Conservation (phyloP, 2,888 invertebrate species). For the Stictocephala bisonia region DNA sequence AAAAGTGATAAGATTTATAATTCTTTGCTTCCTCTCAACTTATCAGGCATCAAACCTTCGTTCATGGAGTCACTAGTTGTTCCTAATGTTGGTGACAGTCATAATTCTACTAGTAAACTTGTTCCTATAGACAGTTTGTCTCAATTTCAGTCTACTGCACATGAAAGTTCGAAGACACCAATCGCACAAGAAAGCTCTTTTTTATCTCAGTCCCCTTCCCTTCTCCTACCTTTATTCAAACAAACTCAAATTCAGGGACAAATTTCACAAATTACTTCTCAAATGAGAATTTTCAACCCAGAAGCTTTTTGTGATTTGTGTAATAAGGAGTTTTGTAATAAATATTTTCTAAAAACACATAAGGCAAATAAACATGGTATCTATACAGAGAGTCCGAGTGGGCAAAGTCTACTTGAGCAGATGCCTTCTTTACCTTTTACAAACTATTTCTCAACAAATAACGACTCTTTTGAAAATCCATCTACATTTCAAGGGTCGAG, state of each 20-base stretch:
- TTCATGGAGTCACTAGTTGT: conserved; percentile 5
- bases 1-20: conserved; percentile 28
- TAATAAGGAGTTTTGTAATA: conserved; percentile 99
- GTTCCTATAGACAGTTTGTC: conserved; percentile 1
- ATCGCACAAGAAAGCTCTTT: conserved; percentile 32
- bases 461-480: conserved; percentile 30
- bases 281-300: conserved; percentile 87
- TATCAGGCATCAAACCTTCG: conserved; percentile 42
- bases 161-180: background rate
- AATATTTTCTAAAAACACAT: conserved; percentile 97
- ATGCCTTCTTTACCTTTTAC: conserved; percentile 53
- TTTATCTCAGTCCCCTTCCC: conserved; percentile 34
- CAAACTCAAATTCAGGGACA: conserved; percentile 26
- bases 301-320: conserved; percentile 98
- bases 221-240: conserved; percentile 25
- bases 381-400: conserved; percentile 70
- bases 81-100: conserved; percentile 4
- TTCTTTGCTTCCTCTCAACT: conserved; percentile 39
- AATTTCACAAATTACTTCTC: conserved; percentile 51
- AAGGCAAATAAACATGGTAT: conserved; percentile 98
- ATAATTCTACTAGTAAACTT: background rate
- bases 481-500: conserved; percentile 9
- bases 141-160: conserved; percentile 15
- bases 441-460: conserved; percentile 55
- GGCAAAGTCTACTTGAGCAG: conserved; percentile 50